These are phyloP conservation scores for Virgularia gustaviana DNA, from an alignment of 92 coral and sea anemone genomes.

Conservation along the genomic window DNA sequence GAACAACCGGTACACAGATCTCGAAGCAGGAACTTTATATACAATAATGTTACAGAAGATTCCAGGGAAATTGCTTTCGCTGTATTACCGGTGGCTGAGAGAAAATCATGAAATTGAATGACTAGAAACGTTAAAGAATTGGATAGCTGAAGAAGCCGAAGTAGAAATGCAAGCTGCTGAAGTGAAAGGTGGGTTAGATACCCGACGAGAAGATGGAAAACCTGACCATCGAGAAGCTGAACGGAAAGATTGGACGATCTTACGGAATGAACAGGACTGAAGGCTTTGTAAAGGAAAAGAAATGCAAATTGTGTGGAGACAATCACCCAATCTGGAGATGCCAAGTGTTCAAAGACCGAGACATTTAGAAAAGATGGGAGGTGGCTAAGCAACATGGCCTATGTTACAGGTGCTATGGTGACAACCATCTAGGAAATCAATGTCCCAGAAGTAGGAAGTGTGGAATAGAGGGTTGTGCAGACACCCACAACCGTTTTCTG, in stretches of 20 bases:
- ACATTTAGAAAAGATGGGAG: constrained; percentile 26
- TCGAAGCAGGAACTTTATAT: constrained; percentile 38
- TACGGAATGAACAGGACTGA: constrained; percentile 11
- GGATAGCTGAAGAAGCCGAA: constrained; percentile 40
- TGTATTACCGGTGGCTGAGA: neutral
- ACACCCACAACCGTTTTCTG: constrained; percentile 35
- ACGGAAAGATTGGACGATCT: neutral
- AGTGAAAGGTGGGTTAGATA: neutral
- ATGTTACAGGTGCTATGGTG: constrained; percentile 34
- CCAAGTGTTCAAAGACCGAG: constrained; percentile 10
- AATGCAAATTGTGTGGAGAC: constrained; percentile 20
- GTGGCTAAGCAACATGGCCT: constrained; percentile 33
- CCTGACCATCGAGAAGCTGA: too few relatives aligned
- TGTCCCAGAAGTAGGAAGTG: constrained; percentile 29
- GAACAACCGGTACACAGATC: constrained; percentile 45
- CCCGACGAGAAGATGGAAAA: too few relatives aligned
- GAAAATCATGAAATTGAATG: constrained; percentile 1
- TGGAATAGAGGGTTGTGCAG: constrained; percentile 11
- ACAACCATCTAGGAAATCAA: constrained; percentile 26
- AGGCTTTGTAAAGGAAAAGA: neutral
- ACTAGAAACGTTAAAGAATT: neutral
- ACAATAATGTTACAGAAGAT: neutral
- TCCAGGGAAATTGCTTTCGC: constrained; percentile 27
- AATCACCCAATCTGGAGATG: constrained; percentile 48
- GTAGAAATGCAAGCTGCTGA: constrained; percentile 19